Evolutionary conservation across 2,888 invertebrate species (phyloP).

Genomic region (Trissoscelio sp.): DNA sequence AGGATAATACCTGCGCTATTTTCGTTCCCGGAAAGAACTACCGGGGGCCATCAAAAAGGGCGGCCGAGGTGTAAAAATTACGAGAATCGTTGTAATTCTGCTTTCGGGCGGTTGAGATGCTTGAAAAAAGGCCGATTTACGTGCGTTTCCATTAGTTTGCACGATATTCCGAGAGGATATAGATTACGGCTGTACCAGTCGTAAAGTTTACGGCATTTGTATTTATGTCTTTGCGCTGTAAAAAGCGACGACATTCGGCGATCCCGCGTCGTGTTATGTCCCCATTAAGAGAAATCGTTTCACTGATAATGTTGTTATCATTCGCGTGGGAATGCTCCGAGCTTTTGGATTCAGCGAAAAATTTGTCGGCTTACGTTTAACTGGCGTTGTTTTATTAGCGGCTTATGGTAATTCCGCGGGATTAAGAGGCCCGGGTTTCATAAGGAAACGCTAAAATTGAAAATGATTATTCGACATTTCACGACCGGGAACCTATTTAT

Average conservation of each 20-base stretch:
- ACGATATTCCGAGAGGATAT: conserved; percentile 45
- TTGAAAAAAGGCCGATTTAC: conserved; percentile 30
- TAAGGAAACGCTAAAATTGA: conserved; percentile 23
- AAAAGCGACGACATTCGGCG: conserved; percentile 18
- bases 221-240: conserved; percentile 48
- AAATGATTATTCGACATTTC: conserved; percentile 2
- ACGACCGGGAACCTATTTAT: neutral
- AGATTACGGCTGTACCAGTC: conserved; percentile 52
- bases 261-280: conserved; percentile 24
- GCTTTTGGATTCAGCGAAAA: conserved; percentile 4
- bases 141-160: conserved; percentile 50
- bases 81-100: neutral
- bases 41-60: conserved; percentile 6
- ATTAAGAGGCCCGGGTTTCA: conserved; percentile 3
- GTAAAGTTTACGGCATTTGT: conserved; percentile 55
- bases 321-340: conserved; percentile 32
- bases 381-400: conserved; percentile 10
- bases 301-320: conserved; percentile 45
- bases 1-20: conserved; percentile 14
- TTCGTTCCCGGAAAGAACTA: conserved; percentile 34
- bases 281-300: conserved; percentile 28
- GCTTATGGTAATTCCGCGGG: conserved; percentile 31
- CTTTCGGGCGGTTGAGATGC: neutral
- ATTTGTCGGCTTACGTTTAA: conserved; percentile 39
- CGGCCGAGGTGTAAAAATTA: conserved; percentile 29